Evolutionary conservation across 2,113 vertebrate genomes (phyloP).

Genomic region (Caranx ignobilis): DNA sequence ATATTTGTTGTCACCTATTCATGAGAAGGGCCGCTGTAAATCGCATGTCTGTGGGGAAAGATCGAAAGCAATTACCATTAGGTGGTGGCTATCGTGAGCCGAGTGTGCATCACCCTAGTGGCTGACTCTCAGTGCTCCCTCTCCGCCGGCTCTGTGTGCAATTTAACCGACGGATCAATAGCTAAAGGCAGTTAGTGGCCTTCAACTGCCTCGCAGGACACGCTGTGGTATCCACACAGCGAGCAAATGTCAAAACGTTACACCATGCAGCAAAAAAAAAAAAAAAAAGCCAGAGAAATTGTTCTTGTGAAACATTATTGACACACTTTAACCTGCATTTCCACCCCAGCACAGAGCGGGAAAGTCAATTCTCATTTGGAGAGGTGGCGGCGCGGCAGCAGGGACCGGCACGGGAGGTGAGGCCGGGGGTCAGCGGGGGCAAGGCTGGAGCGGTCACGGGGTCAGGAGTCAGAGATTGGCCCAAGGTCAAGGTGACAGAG

Average conservation of each 20-base stretch:
- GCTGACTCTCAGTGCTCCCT: conserved; percentile 88
- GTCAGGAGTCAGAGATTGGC: conserved; percentile 86
- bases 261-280: conserved; percentile 67
- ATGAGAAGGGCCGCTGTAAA: conserved; percentile 88
- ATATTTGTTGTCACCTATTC: conserved; percentile 93
- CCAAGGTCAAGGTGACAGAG: conserved; percentile 95
- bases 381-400: conserved; percentile 57
- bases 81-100: conserved; percentile 86
- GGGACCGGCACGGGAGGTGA: conserved; percentile 27
- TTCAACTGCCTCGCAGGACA: conserved; percentile 89
- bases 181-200: conserved; percentile 90
- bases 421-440: conserved; percentile 17
- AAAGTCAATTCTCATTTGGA: conserved; percentile 93
- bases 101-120: conserved; percentile 87
- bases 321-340: conserved; percentile 95
- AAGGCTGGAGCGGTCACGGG: conserved; percentile 47
- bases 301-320: conserved; percentile 97
- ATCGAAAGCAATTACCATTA: conserved; percentile 99
- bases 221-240: conserved; percentile 59
- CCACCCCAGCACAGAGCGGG: conserved; percentile 82
- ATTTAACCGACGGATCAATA: conserved; percentile 98
- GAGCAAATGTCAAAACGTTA: conserved; percentile 92
- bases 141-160: conserved; percentile 86
- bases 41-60: conserved; percentile 87
- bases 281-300: conserved; percentile 90